Evolutionary conservation across 2,797 vertebrate species (phyloP), one percentile per base, ranked within the genome.

Genomic region (Enteromius thamalakanensis): DNA sequence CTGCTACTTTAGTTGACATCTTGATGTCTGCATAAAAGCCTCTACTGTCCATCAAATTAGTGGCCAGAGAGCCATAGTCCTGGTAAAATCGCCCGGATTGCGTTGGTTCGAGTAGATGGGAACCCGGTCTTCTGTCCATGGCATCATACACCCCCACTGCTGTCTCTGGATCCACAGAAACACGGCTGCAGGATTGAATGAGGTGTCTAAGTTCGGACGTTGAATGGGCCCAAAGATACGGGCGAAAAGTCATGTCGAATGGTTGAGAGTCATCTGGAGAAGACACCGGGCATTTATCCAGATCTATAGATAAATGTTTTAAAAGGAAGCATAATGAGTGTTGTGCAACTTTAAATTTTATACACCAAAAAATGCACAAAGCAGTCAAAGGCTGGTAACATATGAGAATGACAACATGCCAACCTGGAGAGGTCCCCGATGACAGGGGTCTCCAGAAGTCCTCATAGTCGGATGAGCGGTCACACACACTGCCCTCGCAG

Each of bases 381-480:
- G 29, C 62, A 34, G 4, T 60, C 11, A 26, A n/a, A 45, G 42
- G 11, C 11, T 26, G 26, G 26, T 26, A 26, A 26, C 26, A n/a
- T n/a, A n/a, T n/a, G n/a, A n/a, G n/a, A n/a, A n/a, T n/a, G 37
- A 23, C 47, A 70, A 71, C 80, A 72, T 40, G n/a, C 74, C 34
- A 89, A 97, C 96, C 97, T 87, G 97, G 96, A 0, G 98, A 98
- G 14, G 94, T 95, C 0, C 97, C 97, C 3, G 96, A 96, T 0
- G 97, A 98, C 1, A 96, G 96, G 49, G 97, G 97, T 91, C 97
- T 97, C 98, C 98, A 99, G 88, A 95, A 95, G 86, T 98, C 97
- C 87, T 96, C 97, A 10, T 94, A 95, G 47, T 97, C 96, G 0
- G 95, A 94, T 76, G 95, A 95, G 23, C 94, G 94, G 32, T 93